Percentiles rank a stretch among this genome's conserved stretches.
These are phyloP conservation scores for Takifugu ocellatus DNA, from an alignment of 2,797 vertebrate genomes.

Conservation along the genomic window DNA sequence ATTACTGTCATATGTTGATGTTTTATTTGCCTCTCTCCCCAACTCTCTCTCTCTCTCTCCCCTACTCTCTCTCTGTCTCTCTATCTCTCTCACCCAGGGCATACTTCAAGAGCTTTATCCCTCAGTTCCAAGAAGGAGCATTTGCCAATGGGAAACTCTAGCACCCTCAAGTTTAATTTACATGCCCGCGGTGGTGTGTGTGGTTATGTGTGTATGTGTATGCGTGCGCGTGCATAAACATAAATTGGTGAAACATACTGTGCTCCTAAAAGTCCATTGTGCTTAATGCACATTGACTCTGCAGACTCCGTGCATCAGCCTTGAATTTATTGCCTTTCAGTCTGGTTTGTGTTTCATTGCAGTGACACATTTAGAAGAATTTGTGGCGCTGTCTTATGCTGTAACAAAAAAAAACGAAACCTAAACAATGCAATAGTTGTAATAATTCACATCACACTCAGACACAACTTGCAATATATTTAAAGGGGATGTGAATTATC, in stretches of 20 bases:
- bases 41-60: not conserved
- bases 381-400: not conserved
- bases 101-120: constrained; percentile 96
- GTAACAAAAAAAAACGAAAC: not conserved
- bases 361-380: not conserved
- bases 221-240: constrained; percentile 1
- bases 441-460: too few species aligned
- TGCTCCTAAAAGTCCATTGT: constrained; percentile 24
- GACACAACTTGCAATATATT: too few species aligned
- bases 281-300: constrained; percentile 23
- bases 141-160: constrained; percentile 98
- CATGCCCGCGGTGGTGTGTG: constrained; percentile 39
- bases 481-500: too few species aligned
- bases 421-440: not conserved
- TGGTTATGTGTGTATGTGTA: constrained; percentile 24
- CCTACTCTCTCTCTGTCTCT: constrained; percentile 9
- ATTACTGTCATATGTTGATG: constrained; percentile 44
- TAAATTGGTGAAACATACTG: constrained; percentile 13
- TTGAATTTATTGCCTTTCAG: constrained; percentile 1
- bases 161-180: constrained; percentile 52
- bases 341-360: not conserved
- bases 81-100: constrained; percentile 73
- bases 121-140: constrained; percentile 97
- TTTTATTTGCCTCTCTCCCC: constrained; percentile 18
- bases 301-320: constrained; percentile 2